phyloP scores from a whole-genome alignment of 1,140 invertebrate genomes.

The Artemia franciscana region DNA sequence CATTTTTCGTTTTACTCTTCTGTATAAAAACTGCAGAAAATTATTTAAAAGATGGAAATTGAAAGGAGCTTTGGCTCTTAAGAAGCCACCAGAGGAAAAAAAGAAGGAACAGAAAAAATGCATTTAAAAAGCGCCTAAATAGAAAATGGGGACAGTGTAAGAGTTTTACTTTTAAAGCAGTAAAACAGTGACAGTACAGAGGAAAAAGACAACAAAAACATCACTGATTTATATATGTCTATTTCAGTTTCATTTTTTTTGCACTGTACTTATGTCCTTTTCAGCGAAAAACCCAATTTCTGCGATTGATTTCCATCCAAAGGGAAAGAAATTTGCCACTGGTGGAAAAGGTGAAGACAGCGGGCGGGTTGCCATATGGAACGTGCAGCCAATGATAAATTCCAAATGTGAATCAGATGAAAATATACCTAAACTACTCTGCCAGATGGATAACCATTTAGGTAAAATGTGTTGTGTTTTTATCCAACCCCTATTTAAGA shows the following conservation, averaged over 20 bases:
- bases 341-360: conserved; percentile 74
- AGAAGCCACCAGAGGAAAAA: no score
- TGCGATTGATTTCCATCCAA: conserved; percentile 89
- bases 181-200: background rate
- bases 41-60: no score
- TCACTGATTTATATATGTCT: background rate
- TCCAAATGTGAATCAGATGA: conserved; percentile 47
- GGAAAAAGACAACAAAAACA: conserved; percentile 1
- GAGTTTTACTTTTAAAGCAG: conserved; percentile 4
- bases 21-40: no score
- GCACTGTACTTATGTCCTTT: conserved; percentile 11
- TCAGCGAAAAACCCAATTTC: conserved; percentile 75
- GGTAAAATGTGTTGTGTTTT: conserved; percentile 29
- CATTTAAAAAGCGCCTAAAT: background rate
- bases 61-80: no score
- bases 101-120: background rate
- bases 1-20: no score
- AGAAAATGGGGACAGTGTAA: background rate
- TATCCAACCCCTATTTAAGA: no score
- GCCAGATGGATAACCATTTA: conserved; percentile 81
- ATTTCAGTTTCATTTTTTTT: conserved; percentile 8
- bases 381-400: conserved; percentile 57
- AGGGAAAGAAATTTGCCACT: conserved; percentile 72
- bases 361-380: conserved; percentile 80
- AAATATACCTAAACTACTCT: conserved; percentile 70